Conservation (phyloP, 1,140 invertebrate species). For the Zaprionus inermis region DNA sequence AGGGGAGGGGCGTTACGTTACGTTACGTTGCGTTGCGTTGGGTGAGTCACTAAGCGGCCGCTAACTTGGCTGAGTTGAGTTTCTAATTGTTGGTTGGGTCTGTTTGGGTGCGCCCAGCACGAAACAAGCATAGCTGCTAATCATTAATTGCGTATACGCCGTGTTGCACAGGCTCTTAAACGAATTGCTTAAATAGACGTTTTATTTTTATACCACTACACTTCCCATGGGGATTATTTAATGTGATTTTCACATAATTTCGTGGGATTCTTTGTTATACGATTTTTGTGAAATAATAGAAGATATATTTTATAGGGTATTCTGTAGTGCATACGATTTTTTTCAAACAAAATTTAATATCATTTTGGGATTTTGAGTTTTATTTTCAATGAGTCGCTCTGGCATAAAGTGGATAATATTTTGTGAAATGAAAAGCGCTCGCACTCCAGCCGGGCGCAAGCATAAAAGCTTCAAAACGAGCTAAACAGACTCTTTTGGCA, state of each 20-base stretch:
- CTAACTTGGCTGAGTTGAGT: slow-evolving; percentile 59
- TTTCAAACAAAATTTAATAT: background rate
- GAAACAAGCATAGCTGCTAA: slow-evolving; percentile 32
- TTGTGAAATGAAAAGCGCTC: slow-evolving; percentile 59
- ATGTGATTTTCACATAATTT: slow-evolving; percentile 18
- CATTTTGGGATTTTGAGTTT: slow-evolving; percentile 8
- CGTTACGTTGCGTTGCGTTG: slow-evolving; percentile 29
- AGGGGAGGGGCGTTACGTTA: too few species aligned
- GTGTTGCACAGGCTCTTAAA: slow-evolving; percentile 41
- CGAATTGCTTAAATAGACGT: slow-evolving; percentile 34
- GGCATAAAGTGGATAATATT: slow-evolving; percentile 63
- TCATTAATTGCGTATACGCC: slow-evolving; percentile 55
- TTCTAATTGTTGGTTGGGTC: slow-evolving; percentile 66
- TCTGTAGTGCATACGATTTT: background rate
- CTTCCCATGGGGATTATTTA: slow-evolving; percentile 24
- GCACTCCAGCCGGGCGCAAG: slow-evolving; percentile 33
- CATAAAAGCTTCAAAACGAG: slow-evolving; percentile 18
- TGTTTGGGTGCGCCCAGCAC: slow-evolving; percentile 52
- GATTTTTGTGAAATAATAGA: too few species aligned
- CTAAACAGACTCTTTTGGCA: slow-evolving; percentile 8
- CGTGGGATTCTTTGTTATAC: too few species aligned
- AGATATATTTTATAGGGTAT: slow-evolving; percentile 11
- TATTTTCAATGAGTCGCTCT: slow-evolving; percentile 49
- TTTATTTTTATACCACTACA: slow-evolving; percentile 33
- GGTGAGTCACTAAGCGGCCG: slow-evolving; percentile 57